Base-by-base conservation (phyloP, 2,113 vertebrate genomes). In the Poicephalus meyeri region DNA sequence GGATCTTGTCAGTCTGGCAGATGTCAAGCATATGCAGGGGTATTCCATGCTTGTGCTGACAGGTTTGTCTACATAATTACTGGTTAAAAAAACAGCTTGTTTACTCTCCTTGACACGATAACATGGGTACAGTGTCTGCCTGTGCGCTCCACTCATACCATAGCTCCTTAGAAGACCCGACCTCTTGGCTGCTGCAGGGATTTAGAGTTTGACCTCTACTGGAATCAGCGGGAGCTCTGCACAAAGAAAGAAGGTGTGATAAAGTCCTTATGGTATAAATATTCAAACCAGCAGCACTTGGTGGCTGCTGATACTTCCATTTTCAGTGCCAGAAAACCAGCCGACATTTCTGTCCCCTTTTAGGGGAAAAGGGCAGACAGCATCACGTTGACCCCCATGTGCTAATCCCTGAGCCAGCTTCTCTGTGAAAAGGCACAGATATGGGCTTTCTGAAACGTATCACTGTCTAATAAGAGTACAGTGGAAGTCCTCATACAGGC, bases 1-100 rank as follows among this genome's bases (percentile, higher is more conserved):
- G 94, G 70, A 65, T 73, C 78, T 85, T 14, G 74, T 91, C 95
- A 94, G 60, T 28, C 70, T 94, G 93, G 91, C 94, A 94, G 81
- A 49, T 88, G 81, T 69, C 93, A 94, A 29, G 70, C 73, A 49
- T 39, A 16, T 2, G 49, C 69, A 68, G 0, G 3, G 24, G 46
- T 52, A 74, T 73, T 66, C 71, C 71, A 9, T 70, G 35, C 37
- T 50, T 7, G 50, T 70, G 90, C 69, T 94, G 82, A 64, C 82
- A 91, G 55, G 39, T 93, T 86, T 76, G 61, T 78, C 84, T 82
- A 39, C 64, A 21, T 33, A 58, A 92, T 77, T 93, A 35, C 16
- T 52, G 55, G 80, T 23, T 3, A 2, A 10, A 80, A 89, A 56
- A 64, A 9, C 65, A 61, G 49, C 33, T 53, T 69, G 37, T 88